phyloP scores from a whole-genome alignment of 2,797 vertebrate genomes.

The Notoglanidium macrostoma region DNA sequence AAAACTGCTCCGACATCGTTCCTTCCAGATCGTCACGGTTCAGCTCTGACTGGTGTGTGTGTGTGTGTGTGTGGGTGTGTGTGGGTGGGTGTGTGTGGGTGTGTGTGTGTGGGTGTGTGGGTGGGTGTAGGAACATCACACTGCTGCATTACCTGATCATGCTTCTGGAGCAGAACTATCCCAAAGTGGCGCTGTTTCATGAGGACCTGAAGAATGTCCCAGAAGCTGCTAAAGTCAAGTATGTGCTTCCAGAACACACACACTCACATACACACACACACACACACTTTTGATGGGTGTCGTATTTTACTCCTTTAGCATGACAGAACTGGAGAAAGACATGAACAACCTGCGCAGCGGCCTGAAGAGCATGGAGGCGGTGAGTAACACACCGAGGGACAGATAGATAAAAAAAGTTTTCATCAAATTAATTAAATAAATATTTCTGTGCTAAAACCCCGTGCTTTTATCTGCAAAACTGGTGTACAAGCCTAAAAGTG shows the following conservation, averaged over 20 bases:
- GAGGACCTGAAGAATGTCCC: conserved; percentile 82
- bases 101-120: conserved; percentile 40
- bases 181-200: conserved; percentile 78
- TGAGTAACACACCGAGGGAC: conserved; percentile 67
- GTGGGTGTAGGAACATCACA: conserved; percentile 79
- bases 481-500: too few species aligned
- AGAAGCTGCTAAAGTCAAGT: conserved; percentile 88
- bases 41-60: conserved; percentile 3
- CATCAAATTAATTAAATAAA: not conserved
- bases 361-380: conserved; percentile 81
- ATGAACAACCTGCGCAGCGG: conserved; percentile 84
- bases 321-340: conserved; percentile 91
- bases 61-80: too few species aligned
- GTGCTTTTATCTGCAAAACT: not conserved
- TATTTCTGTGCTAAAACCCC: not conserved
- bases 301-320: conserved; percentile 65
- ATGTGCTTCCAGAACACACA: conserved; percentile 18
- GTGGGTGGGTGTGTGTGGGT: too few species aligned
- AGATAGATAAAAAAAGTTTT: not conserved
- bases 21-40: not conserved
- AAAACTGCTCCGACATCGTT: not conserved
- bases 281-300: not conserved
- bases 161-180: conserved; percentile 87
- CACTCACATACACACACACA: conserved; percentile 21
- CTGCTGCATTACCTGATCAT: conserved; percentile 94